Percentiles rank a stretch among this genome's conserved stretches.
These are phyloP conservation scores for Heliconius hewitsoni DNA, from an alignment of 1,140 invertebrate genomes.

Conservation along the genomic window DNA sequence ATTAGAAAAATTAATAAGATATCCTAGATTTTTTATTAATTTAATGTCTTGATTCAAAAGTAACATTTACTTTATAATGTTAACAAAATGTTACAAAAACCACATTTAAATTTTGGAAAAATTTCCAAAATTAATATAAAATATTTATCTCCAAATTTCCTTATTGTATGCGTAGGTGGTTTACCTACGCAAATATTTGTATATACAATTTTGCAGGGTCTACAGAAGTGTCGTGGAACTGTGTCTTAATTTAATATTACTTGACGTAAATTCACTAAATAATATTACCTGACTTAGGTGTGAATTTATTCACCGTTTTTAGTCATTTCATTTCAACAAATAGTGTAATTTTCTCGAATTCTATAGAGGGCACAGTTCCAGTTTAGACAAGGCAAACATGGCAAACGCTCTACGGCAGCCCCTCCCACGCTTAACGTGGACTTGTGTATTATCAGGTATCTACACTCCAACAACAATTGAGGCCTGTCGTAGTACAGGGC, in stretches of 20 bases:
- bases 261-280: constrained; percentile 45
- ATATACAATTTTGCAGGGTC: not conserved
- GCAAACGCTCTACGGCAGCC: too few relatives aligned
- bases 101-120: not conserved
- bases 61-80: not conserved
- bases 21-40: too few relatives aligned
- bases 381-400: too few relatives aligned
- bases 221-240: constrained; percentile 23
- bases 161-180: not conserved
- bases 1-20: too few relatives aligned
- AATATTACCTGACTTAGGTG: constrained; percentile 46
- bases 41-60: not conserved
- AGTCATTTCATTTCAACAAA: not conserved
- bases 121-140: not conserved
- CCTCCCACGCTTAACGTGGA: too few relatives aligned
- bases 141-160: not conserved
- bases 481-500: too few relatives aligned
- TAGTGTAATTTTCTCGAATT: too few relatives aligned
- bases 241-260: constrained; percentile 41
- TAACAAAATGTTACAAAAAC: too few relatives aligned
- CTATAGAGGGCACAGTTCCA: too few relatives aligned
- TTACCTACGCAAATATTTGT: constrained; percentile 3
- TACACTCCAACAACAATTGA: too few relatives aligned
- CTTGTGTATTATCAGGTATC: too few relatives aligned
- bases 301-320: constrained; percentile 36